These are phyloP conservation scores for Teleopsis dalmanni DNA, from an alignment of 1,140 invertebrate species.

Conservation along the genomic window DNA sequence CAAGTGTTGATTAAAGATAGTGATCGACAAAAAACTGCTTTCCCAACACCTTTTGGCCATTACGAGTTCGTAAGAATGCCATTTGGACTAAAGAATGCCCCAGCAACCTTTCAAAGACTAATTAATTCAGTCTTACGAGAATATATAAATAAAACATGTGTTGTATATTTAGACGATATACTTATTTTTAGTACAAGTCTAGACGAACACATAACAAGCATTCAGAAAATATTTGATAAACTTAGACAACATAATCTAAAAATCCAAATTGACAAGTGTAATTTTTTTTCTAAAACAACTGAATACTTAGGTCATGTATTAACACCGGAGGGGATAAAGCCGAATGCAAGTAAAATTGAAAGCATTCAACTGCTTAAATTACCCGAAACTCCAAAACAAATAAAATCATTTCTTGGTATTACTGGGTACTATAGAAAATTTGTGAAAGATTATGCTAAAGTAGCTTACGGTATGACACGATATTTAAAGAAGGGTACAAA, in stretches of 20 bases:
- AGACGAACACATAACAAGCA: constrained; percentile 12
- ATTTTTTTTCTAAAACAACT: constrained; percentile 38
- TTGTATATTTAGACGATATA: constrained; percentile 19
- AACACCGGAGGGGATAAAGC: background rate
- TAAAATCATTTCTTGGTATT: background rate
- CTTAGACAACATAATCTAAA: constrained; percentile 28
- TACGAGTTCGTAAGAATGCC: constrained; percentile 12
- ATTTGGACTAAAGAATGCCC: constrained; percentile 16
- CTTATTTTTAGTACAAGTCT: constrained; percentile 16
- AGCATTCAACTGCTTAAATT: background rate
- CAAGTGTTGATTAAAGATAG: constrained; percentile 15
- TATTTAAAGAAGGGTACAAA: constrained; percentile 5
- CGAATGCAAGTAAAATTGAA: background rate
- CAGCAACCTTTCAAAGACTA: constrained; percentile 14
- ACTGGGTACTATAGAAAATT: constrained; percentile 1
- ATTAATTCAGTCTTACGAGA: constrained; percentile 8
- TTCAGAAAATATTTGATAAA: background rate
- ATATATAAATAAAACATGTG: constrained; percentile 11
- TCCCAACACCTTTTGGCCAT: constrained; percentile 14
- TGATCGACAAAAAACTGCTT: constrained; percentile 20
- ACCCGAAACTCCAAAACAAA: background rate
- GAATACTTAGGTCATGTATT: background rate
- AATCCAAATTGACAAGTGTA: constrained; percentile 46
- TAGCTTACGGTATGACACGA: background rate
- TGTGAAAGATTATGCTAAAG: background rate